Evolutionary conservation across 2,888 invertebrate genomes (phyloP), one percentile per base, ranked within the genome.

Genomic region (Idaea dimidiata): DNA sequence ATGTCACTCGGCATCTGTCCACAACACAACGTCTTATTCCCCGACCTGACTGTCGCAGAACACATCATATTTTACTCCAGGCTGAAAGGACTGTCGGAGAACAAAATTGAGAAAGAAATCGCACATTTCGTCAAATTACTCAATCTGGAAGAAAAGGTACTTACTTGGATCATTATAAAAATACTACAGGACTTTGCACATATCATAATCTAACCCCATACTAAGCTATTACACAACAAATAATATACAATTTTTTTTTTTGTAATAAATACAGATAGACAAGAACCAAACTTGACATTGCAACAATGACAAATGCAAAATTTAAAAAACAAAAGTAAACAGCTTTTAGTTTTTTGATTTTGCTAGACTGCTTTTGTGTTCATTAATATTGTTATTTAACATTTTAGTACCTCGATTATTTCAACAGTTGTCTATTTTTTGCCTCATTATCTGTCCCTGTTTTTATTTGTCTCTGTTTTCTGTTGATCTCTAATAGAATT

Each of bases 21-120:
- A 0, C 97, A 98, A 78, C 96, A 97, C 82, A 97, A 98, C 87
- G 95, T 97, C 3, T 91, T 98, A 18, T 97, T 97, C 83, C 96
- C 96, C 54, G 96, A 96, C 69, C 89, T 98, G 62, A 97, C 97
- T 0, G 97, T 97, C 1, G 93, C 94, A 16, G 97, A 98, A 83
- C 97, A 98, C 83, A 94, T 98, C 57, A 93, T 94, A 66, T 97
- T 98, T 89, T 98, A 96, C 80, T 95, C 96, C 64, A 94, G 95
- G 73, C 88, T 97, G 72, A 96, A 96, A 84, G 95, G 96, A 1
- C 85, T 95, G 5, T 78, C 85, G 1, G 83, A 86, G 0, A 78
- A 79, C 6, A 93, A 93, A 59, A 89, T 95, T 5, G 76, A 93
- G 0, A 78, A 81, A 0, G 96, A 97, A 83, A 94, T 96, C 5